A percentile compares a stretch with the other conserved stretches of the same genome.
These are phyloP conservation scores for Scomber japonicus DNA, from an alignment of 2,113 vertebrate species.

Conservation along the genomic window DNA sequence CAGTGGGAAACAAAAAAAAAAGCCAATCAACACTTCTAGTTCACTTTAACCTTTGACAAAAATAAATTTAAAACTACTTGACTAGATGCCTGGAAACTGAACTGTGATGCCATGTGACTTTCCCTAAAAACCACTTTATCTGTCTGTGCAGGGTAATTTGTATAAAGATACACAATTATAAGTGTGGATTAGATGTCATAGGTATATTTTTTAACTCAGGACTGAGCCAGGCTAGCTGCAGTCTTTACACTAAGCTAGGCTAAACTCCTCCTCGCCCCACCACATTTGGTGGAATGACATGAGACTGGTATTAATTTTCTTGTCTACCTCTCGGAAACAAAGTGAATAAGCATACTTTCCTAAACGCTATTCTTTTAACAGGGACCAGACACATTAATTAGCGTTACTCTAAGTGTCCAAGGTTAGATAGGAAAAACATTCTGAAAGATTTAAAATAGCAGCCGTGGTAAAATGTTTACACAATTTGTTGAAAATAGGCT, in stretches of 20 bases:
- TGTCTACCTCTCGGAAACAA: neutral
- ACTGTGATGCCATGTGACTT: neutral
- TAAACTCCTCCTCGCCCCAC: neutral
- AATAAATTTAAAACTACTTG: neutral
- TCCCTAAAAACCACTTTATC: neutral
- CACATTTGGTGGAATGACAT: too few relatives aligned
- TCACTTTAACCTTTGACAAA: neutral
- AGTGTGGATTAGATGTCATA: neutral
- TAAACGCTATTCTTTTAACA: too few relatives aligned
- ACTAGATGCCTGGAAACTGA: neutral
- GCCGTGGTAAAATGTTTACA: neutral
- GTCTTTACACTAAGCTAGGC: neutral
- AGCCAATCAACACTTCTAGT: neutral
- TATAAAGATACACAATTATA: neutral
- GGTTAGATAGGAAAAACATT: neutral
- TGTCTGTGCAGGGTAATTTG: neutral
- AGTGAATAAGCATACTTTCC: too few relatives aligned
- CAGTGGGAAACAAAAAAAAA: too few relatives aligned
- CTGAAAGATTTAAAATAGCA: neutral
- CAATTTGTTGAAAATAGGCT: neutral
- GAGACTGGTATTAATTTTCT: neutral
- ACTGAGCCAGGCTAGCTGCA: too few relatives aligned
- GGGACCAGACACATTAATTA: too few relatives aligned
- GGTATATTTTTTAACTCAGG: neutral
- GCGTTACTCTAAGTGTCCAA: neutral